These are phyloP conservation scores for Maconellicoccus hirsutus DNA, from an alignment of 1,140 invertebrate species.

Conservation along the genomic window DNA sequence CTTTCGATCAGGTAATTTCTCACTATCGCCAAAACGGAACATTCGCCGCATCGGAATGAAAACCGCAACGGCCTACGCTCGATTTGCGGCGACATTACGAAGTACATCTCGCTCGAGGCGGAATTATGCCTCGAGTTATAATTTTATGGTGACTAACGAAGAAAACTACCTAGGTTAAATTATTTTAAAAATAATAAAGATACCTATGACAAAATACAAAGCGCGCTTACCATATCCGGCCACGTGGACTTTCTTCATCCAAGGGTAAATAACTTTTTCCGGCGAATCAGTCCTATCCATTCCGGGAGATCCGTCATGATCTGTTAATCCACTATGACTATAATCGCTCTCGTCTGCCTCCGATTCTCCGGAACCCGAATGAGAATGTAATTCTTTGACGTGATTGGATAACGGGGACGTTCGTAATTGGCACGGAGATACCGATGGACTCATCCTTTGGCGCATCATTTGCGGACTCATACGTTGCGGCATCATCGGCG, in stretches of 20 bases:
- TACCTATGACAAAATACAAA: neutral
- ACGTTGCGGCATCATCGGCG: conserved; percentile 14
- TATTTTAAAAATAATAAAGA: too few species aligned
- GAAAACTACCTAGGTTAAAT: too few species aligned
- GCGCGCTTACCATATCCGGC: conserved; percentile 70
- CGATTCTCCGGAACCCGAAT: conserved; percentile 28
- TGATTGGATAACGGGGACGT: conserved; percentile 30
- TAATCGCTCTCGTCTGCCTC: conserved; percentile 49
- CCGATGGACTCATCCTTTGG: conserved; percentile 9
- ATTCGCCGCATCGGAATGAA: too few species aligned
- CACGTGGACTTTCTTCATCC: conserved; percentile 98
- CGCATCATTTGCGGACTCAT: conserved; percentile 13
- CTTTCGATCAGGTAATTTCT: too few species aligned
- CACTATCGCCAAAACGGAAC: too few species aligned
- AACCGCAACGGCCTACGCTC: too few species aligned
- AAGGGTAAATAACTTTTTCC: conserved; percentile 88
- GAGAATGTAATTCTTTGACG: conserved; percentile 33
- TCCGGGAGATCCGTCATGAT: conserved; percentile 45
- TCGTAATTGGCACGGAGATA: conserved; percentile 27
- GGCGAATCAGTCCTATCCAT: conserved; percentile 52
- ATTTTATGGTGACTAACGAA: too few species aligned
- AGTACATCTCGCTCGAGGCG: too few species aligned
- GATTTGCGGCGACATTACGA: too few species aligned
- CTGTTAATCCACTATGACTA: conserved; percentile 30
- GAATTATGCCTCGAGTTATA: too few species aligned